Base-by-base conservation (phyloP, 2,113 vertebrate species). In the Struthio camelus region DNA sequence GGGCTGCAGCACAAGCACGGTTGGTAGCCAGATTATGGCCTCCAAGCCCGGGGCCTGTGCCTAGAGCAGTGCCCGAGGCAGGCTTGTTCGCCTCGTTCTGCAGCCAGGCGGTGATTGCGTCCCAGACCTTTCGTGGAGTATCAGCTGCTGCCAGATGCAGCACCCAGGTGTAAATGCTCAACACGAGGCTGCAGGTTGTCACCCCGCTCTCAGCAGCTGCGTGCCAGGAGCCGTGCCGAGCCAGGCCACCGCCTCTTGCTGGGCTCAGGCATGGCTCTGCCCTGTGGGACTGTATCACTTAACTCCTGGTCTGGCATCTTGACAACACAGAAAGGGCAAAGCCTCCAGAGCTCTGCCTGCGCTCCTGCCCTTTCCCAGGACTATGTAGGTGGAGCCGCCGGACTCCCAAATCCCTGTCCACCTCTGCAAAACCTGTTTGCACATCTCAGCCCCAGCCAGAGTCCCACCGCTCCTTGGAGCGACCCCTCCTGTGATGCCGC, bases 401-500 rank as follows among this genome's bases (percentile, higher is more conserved):
- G 42, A 6, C 15, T 38, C 65, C 51, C 14, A 14, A 65, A 78
- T 11, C 44, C 65, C 44, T 2, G 1, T 42, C 44, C 32, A 16
- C 36, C 42, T 34, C 59, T 28, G 59, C 7, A 44, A 72, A 88
- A 24, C n/a, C 53, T 32, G 9, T 9, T 38, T 5, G 30, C 7
- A 11, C 38, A 16, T 22, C 53, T 19, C 28, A 16, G 72, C 51
- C 34, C 38, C 72, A 32, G 69, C 46, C 23, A 15, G 23, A 14
- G 77, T 53, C 7, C 90, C 53, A 0, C 17, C 0, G 6, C 78
- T 40, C 46, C 51, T 62, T 32, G 15, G 20, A 42, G 17, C 34
- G 9, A 16, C 10, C 34, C 34, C 34, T 51, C 34, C 9, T 36
- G 1, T 0, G 3, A 10, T 6, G 25, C 65, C 62, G 67, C 0